Base-by-base conservation (phyloP, 37 sponge, comb jelly and placozoan species). In the Beroe ovata region DNA sequence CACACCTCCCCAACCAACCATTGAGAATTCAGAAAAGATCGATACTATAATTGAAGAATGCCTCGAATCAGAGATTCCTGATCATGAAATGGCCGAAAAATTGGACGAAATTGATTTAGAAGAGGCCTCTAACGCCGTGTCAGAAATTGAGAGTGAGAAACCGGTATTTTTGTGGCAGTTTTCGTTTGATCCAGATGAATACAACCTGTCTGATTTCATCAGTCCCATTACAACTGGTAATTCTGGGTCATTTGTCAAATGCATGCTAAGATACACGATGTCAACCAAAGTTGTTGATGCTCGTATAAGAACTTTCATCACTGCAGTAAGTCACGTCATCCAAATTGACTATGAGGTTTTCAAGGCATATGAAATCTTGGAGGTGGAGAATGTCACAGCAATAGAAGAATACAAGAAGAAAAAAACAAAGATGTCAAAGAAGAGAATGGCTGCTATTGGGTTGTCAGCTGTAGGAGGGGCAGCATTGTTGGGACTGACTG, bases 131-230 rank as follows among this genome's bases (percentile, higher is more conserved):
- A 3, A 62, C 8, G 4, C 28, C 8, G 6, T n/a, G 4, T 20
- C 20, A 8, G 63, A 62, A 16, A 62, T 25, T 62, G 8, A 14
- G 8, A 23, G 20, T 47, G 54, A 47, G 11, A 69, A 69, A 1
- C 71, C 71, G 3, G 37, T 69, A 16, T 69, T 69, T 36, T 2
- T 69, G 11, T 69, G 71, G 71, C 71, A 69, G 71, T 69, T 69
- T 28, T 33, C 32, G 71, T 69, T 69, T 25, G 71, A 69, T 69
- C 38, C 71, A 29, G 35, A 16, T 14, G 71, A 69, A 8, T 69
- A 69, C 36, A 69, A 69, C 36, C 18, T 69, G 8, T 16, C 71
- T 21, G 35, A 29, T 2, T 69, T 69, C 20, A 34, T 69, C 38
- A 34, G 8, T 11, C 71, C 71, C 4, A 16, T 69, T 8, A 16